Evolutionary conservation across 2,888 invertebrate genomes (phyloP), one percentile per base, ranked within the genome.

Genomic region (Hypercompe scribonia): DNA sequence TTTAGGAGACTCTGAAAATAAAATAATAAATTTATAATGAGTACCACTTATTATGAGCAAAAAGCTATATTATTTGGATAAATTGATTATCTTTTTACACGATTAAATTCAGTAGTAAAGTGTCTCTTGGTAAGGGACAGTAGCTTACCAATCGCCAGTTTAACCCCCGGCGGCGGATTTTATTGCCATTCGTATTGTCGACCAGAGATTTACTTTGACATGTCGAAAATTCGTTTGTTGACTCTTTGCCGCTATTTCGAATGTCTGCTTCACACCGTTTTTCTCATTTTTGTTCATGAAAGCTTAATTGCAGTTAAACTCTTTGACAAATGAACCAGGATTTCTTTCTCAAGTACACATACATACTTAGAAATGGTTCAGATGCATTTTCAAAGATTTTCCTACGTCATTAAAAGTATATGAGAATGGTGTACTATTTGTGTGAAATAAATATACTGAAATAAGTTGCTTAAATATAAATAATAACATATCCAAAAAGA

Each of bases 161-260:
- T 81, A 88, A 87, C 91, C 90, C 90, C 88, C 90, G 88, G 79
- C 86, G 87, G 87, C 83, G 94, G 95, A 93, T 95, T 95, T 94
- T 93, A 93, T 92, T 94, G 93, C 94, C 94, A 94, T 94, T 92
- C 95, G 93, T 93, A 92, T 94, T 95, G 94, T 93, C 93, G 91
- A 87, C 87, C 89, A 90, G 93, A 94, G 94, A 94, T 94, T 95
- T 95, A 93, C 92, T 93, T 92, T 94, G 95, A 95, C 94, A 90
- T 90, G 91, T 93, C 86, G 94, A 90, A 91, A 94, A 93, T 94
- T 92, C 93, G 94, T 91, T 93, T 92, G 93, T 93, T 92, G 92
- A 91, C 91, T 92, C 89, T 86, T 92, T 89, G 87, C 87, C 85
- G 88, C 87, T 87, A 90, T 90, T 90, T 80, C 85, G 81, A 84